Conservation (phyloP, 2,888 invertebrate genomes). For the Thymelicus acteon region DNA sequence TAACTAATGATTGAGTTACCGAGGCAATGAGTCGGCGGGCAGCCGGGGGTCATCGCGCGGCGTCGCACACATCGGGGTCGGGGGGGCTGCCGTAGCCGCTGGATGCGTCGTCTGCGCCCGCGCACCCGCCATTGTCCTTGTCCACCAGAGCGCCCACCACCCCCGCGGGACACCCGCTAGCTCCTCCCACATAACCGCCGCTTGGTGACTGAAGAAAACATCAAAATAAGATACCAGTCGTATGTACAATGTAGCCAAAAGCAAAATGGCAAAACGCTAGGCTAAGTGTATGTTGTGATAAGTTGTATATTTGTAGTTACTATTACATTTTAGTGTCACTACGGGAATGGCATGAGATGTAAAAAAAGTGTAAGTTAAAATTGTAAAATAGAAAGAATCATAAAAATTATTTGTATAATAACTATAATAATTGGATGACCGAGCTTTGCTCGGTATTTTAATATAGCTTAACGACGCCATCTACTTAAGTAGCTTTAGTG, state of each 20-base stretch:
- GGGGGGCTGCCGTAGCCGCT: constrained; percentile 92
- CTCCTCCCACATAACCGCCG: constrained; percentile 68
- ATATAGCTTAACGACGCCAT: too few species aligned
- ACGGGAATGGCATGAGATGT: too few species aligned
- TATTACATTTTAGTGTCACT: too few species aligned
- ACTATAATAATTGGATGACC: too few species aligned
- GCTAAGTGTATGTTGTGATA: background rate
- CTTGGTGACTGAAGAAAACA: constrained; percentile 67
- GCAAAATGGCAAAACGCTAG: background rate
- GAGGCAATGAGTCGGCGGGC: constrained; percentile 79
- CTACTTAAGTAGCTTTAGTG: too few species aligned
- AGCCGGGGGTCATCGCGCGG: constrained; percentile 80
- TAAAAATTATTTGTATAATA: too few species aligned
- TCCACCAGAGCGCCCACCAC: constrained; percentile 64
- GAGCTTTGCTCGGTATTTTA: too few species aligned
- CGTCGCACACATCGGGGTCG: constrained; percentile 87
- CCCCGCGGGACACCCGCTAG: constrained; percentile 61
- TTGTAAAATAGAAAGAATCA: too few species aligned
- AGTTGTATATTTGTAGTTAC: too few species aligned
- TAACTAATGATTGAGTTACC: constrained; percentile 51
- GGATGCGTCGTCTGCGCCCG: constrained; percentile 88
- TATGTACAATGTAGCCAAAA: background rate
- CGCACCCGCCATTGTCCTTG: constrained; percentile 75
- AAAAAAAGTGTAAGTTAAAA: too few species aligned
- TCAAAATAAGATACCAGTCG: background rate